Percentiles rank a stretch among this genome's conserved stretches.
phyloP scores from a whole-genome alignment of 2,113 vertebrate species.

The Perca schrenkii region DNA sequence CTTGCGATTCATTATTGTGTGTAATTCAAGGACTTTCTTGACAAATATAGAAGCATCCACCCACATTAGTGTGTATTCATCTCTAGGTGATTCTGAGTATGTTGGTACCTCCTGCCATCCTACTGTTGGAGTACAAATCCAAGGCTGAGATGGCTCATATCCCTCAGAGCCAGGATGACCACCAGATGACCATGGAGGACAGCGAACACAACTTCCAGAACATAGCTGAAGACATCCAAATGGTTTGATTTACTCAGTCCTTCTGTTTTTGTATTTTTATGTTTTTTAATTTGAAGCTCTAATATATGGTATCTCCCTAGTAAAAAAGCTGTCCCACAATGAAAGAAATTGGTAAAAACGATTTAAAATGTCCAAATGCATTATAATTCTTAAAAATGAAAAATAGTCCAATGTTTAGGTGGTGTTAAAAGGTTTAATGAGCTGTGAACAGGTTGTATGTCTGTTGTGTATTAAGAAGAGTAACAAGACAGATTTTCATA shows the following conservation, averaged over 20 bases:
- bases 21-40: neutral
- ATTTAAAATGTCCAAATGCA: neutral
- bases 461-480: neutral
- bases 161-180: conserved; percentile 97
- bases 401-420: neutral
- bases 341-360: neutral
- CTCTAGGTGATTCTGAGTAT: conserved; percentile 97
- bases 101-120: conserved; percentile 94
- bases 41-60: conserved; percentile 41
- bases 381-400: neutral
- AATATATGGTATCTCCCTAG: neutral
- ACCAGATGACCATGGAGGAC: conserved; percentile 99
- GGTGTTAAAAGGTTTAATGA: neutral
- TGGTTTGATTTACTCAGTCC: conserved; percentile 80
- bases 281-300: neutral
- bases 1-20: neutral
- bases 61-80: conserved; percentile 55
- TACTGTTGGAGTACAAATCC: conserved; percentile 97
- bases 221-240: conserved; percentile 91
- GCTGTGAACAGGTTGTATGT: neutral
- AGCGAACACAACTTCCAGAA: conserved; percentile 97
- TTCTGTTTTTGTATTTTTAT: neutral
- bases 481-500: neutral
- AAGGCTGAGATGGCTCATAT: conserved; percentile 99
- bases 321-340: neutral